Percentiles rank a stretch among this genome's conserved stretches.
Evolutionary conservation across 2,888 invertebrate genomes (phyloP).

Genomic region (Silvanus unidentatus): DNA sequence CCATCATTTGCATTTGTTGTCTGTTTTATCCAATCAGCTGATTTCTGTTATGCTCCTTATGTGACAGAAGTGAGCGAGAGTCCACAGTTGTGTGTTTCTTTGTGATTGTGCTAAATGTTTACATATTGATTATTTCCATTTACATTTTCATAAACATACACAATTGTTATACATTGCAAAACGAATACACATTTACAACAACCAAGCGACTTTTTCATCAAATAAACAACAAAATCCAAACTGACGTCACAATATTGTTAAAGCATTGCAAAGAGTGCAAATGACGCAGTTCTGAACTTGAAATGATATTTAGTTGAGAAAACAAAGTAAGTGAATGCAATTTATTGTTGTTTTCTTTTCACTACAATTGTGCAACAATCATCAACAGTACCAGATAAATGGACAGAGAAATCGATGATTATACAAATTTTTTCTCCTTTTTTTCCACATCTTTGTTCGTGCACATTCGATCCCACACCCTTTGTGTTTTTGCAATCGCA

Average conservation of each 20-base stretch:
- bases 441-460: neutral
- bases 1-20: conserved; percentile 1
- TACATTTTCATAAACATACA: too few relatives aligned
- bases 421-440: neutral
- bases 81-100: conserved; percentile 19
- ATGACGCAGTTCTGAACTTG: conserved; percentile 56
- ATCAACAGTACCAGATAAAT: conserved; percentile 8
- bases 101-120: conserved; percentile 16
- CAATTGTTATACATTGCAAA: neutral
- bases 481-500: conserved; percentile 15
- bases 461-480: conserved; percentile 19
- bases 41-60: conserved; percentile 34
- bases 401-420: neutral
- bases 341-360: conserved; percentile 3
- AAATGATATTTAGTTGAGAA: conserved; percentile 31
- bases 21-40: conserved; percentile 36
- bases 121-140: conserved; percentile 15
- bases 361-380: conserved; percentile 8
- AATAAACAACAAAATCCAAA: conserved; percentile 14
- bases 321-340: conserved; percentile 18
- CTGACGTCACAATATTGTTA: conserved; percentile 56
- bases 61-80: conserved; percentile 17
- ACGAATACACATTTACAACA: neutral
- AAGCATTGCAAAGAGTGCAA: conserved; percentile 29
- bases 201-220: conserved; percentile 4